phyloP scores from a whole-genome alignment of 2,113 vertebrate genomes.

The Siniperca chuatsi region DNA sequence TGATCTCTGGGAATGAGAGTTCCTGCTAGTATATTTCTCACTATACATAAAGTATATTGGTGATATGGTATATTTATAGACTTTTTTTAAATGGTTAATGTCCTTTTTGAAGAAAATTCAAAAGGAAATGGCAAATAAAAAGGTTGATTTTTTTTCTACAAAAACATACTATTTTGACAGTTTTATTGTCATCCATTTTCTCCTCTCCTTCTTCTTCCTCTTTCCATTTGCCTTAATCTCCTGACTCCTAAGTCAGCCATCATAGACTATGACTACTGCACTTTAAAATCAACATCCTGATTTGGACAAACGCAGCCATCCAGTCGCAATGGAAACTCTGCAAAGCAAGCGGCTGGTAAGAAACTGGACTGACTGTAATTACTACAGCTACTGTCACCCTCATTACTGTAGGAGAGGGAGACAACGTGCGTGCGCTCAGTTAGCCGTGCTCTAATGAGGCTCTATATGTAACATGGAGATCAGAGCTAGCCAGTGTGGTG shows the following conservation, averaged over 20 bases:
- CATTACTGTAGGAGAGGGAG: conserved; percentile 45
- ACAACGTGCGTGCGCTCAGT: conserved; percentile 23
- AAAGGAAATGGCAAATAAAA: background rate
- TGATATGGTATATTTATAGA: background rate
- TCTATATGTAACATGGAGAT: conserved; percentile 65
- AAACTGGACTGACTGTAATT: conserved; percentile 63
- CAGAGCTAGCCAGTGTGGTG: conserved; percentile 58
- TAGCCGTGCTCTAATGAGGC: conserved; percentile 72
- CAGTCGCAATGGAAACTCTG: background rate
- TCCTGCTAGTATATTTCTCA: background rate
- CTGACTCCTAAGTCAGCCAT: background rate
- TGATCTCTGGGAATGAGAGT: background rate
- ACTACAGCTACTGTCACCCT: conserved; percentile 64
- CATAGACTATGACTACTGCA: background rate
- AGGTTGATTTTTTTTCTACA: too few species aligned
- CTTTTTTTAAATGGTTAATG: background rate
- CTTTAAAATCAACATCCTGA: conserved; percentile 41
- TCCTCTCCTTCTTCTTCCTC: background rate
- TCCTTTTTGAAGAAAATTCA: background rate
- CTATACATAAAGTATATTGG: background rate
- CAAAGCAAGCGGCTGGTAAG: conserved; percentile 13
- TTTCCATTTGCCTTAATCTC: background rate
- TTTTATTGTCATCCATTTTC: background rate
- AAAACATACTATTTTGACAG: too few species aligned
- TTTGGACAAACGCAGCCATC: conserved; percentile 18